These are phyloP conservation scores for Drosophila guanche DNA, from an alignment of 1,140 invertebrate species.

Conservation along the genomic window DNA sequence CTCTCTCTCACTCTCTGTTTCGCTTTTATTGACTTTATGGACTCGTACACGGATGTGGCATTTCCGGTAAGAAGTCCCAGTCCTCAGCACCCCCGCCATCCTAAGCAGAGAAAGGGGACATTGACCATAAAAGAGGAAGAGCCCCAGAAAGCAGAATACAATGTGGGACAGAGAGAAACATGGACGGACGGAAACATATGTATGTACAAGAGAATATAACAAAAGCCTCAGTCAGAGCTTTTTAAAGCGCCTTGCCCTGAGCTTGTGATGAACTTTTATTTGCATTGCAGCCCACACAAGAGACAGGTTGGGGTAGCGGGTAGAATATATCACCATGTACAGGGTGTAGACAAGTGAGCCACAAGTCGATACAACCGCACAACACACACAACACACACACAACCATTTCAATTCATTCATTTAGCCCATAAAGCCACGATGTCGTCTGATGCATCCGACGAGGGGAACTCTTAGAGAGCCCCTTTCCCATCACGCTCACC, in stretches of 20 bases:
- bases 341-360: slow-evolving; percentile 53
- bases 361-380: slow-evolving; percentile 74
- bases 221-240: slow-evolving; percentile 47
- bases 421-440: slow-evolving; percentile 57
- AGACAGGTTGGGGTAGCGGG: background rate
- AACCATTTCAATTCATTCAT: slow-evolving; percentile 80
- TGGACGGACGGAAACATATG: background rate
- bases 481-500: slow-evolving; percentile 6
- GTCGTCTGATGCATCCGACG: slow-evolving; percentile 46
- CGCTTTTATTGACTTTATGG: slow-evolving; percentile 37
- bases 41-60: slow-evolving; percentile 69
- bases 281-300: slow-evolving; percentile 58
- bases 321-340: background rate
- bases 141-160: slow-evolving; percentile 32
- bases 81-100: slow-evolving; percentile 38
- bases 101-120: slow-evolving; percentile 41
- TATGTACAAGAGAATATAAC: slow-evolving; percentile 26
- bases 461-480: slow-evolving; percentile 14
- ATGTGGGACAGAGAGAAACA: slow-evolving; percentile 29
- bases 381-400: slow-evolving; percentile 33
- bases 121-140: slow-evolving; percentile 65
- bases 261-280: slow-evolving; percentile 80
- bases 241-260: slow-evolving; percentile 69
- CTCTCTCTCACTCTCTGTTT: slow-evolving; percentile 28
- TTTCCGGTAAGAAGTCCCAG: slow-evolving; percentile 58